phyloP scores from a whole-genome alignment of 2,113 vertebrate species.

The Ramphastos sulfuratus region DNA sequence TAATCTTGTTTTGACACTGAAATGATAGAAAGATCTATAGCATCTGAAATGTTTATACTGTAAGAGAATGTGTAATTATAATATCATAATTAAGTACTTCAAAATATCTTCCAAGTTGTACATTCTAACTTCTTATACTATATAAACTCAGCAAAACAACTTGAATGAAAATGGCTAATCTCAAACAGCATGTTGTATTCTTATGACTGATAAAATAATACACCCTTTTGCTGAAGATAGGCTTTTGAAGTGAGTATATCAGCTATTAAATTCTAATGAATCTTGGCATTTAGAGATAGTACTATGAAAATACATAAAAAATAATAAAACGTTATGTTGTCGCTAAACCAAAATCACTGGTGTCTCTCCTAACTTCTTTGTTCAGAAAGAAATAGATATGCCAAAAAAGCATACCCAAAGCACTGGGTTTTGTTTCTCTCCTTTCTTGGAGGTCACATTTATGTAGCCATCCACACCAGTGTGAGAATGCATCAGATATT shows the following conservation, averaged over 20 bases:
- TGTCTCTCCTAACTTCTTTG: neutral
- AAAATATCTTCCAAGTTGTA: neutral
- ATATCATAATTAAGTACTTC: neutral
- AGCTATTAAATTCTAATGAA: neutral
- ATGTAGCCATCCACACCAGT: constrained; percentile 35
- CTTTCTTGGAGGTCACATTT: constrained; percentile 71
- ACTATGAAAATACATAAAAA: neutral
- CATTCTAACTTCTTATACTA: neutral
- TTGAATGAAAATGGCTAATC: neutral
- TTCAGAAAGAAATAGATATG: neutral
- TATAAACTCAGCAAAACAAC: neutral
- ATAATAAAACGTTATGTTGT: neutral
- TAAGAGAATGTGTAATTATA: neutral
- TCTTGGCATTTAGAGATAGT: neutral
- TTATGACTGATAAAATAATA: neutral
- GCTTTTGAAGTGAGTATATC: neutral
- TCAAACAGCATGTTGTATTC: neutral
- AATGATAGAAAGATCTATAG: neutral
- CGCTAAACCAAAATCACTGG: too few species aligned
- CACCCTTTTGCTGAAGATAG: neutral
- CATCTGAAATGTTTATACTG: neutral
- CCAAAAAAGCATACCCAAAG: neutral
- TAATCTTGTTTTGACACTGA: neutral
- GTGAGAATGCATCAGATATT: constrained; percentile 64
- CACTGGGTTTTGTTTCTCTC: neutral